Evolutionary conservation across 2,113 vertebrate species (phyloP), one percentile per base, ranked within the genome.

Genomic region (Polypterus bichir): DNA sequence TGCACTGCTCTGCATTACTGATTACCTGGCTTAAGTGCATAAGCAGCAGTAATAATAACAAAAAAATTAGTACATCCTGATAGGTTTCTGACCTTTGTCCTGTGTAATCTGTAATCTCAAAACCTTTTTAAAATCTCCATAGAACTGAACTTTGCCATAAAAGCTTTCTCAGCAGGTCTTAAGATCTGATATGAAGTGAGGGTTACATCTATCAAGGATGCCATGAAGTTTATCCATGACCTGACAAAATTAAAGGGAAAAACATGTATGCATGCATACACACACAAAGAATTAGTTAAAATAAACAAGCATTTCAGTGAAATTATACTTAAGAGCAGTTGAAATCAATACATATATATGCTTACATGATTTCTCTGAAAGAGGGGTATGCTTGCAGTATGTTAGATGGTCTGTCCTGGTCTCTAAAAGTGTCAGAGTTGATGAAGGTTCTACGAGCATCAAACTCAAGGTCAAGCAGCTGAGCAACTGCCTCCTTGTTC

Each of bases 281-380:
- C 44, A 62, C 44, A 4, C 57, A 7, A 27, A 6, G 9, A 27
- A 27, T 27, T 27, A 27, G 27, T 27, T 27, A 27, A 27, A 27
- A 27, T 27, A 27, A 27, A 27, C 27, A 27, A 27, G 27, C 27
- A 27, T 27, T 27, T 27, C 27, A 27, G 27, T 27, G 27, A 27
- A 27, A 27, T 27, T 27, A 27, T 27, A 27, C 27, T 27, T 27
- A 27, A 27, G 27, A 27, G 27, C 27, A 27, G 27, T 27, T 1
- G 27, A 27, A 27, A 27, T 27, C 27, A 27, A 63, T 58, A 54
- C 44, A 61, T 68, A 48, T 68, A 48, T 27, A 27, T 11, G 51
- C 63, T 64, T 67, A 69, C 68, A 73, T 72, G 62, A 65, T 67
- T 44, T 72, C 61, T 69, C 47, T 63, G 56, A 73, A 71, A 64